Evolutionary conservation across 1,140 invertebrate species (phyloP), one percentile per base, ranked within the genome.

Genomic region (Macrosteles quadrilineatus): DNA sequence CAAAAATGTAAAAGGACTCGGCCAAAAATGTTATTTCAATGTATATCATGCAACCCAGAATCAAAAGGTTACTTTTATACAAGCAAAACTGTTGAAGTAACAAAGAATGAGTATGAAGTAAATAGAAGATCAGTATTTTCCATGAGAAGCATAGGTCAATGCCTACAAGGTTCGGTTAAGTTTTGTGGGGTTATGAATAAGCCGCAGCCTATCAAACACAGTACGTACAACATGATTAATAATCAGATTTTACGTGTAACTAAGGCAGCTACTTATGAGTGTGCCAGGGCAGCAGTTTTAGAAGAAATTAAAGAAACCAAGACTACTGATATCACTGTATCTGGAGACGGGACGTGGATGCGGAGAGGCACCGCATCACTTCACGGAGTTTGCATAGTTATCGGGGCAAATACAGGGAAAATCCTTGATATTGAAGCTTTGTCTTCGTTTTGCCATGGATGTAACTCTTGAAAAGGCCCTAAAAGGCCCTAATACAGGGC

Each of bases 271-370:
- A 25, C 31, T 4, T 3, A 12, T 21, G 27, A 63, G 17, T 17
- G 11, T 30, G 19, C 19, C 9, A 17, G 29, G 14, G 4, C 4
- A 21, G 25, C 59, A 12, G 31, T 63, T 17, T 30, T 63, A 17
- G 27, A 36, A 9, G 59, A 36, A 63, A 27, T 63, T 9, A 36
- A 63, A 9, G 67, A 73, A 63, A 72, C 72, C 31, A 59, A 68
- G 66, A 40, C 43, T 36, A 23, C 67, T 23, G 40, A 68, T 23
- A 23, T 74, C 12, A 73, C 62, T 23, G 72, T 73, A 36, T 75
- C 73, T 23, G 73, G 72, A 0, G 72, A 76, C 64, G 74, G 72
- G 0, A 67, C 74, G 0, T 76, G 73, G 72, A 19, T 47, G 1
- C 73, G 72, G 47, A 45, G 71, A 69, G 72, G 72, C 12, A 72